Evolutionary conservation across 2,888 invertebrate genomes (phyloP).

Genomic region (Xanthorhoe spadicearia): DNA sequence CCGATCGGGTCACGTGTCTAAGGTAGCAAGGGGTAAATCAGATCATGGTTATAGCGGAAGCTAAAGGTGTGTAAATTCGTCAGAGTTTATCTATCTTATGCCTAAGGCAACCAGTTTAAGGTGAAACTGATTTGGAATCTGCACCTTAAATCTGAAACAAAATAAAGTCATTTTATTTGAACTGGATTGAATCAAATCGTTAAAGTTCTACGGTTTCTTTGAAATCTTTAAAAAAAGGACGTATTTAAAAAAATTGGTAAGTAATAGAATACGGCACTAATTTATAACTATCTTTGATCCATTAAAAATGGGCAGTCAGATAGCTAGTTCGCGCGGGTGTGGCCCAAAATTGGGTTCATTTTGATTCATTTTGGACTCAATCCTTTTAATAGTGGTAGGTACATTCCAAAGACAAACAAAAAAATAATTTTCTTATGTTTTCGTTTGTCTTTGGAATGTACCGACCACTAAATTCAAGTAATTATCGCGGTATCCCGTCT

Average conservation of each 20-base stretch:
- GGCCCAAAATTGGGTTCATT: conserved; percentile 62
- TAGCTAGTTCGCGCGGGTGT: conserved; percentile 70
- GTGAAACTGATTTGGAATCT: background rate
- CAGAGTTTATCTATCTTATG: conserved; percentile 32
- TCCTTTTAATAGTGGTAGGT: background rate
- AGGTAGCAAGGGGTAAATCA: conserved; percentile 65
- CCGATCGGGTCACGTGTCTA: conserved; percentile 66
- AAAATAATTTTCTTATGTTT: too few species aligned
- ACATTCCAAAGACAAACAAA: too few species aligned
- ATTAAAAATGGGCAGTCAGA: conserved; percentile 58
- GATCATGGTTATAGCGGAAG: conserved; percentile 57
- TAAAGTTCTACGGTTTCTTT: conserved; percentile 4
- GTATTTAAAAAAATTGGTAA: conserved; percentile 5
- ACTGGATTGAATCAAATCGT: too few species aligned
- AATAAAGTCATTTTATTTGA: background rate
- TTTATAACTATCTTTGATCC: conserved; percentile 55
- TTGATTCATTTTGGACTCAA: conserved; percentile 63
- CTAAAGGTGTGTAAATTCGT: conserved; percentile 40
- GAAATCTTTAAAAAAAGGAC: background rate
- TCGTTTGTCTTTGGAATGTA: too few species aligned
- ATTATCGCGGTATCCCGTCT: too few species aligned
- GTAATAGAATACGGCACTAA: conserved; percentile 34
- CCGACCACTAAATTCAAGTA: too few species aligned
- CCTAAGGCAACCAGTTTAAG: background rate
- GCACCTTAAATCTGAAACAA: background rate